phyloP scores from a whole-genome alignment of 2,113 vertebrate species.

The Mus spicilegus region DNA sequence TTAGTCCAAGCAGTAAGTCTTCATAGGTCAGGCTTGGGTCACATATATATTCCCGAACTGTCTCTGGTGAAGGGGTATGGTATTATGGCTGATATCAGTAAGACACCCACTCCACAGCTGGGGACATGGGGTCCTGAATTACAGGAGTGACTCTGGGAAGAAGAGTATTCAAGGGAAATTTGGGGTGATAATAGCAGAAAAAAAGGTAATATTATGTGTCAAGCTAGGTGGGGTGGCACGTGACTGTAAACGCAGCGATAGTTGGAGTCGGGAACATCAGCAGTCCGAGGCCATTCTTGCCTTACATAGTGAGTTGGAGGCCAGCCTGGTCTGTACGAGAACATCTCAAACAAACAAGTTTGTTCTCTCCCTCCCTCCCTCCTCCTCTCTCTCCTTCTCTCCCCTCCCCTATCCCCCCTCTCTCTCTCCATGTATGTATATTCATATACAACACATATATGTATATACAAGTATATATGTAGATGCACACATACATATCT shows the following conservation, averaged over 20 bases:
- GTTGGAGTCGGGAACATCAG: not conserved
- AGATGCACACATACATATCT: not conserved
- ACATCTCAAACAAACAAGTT: not conserved
- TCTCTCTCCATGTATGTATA: not conserved
- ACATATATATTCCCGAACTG: not conserved
- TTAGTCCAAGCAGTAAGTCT: conserved; percentile 20
- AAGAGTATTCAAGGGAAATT: conserved; percentile 20
- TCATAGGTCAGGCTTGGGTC: not conserved
- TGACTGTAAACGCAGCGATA: not conserved
- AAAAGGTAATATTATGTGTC: not conserved
- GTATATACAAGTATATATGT: not conserved
- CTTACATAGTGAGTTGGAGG: not conserved
- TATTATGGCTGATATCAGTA: not conserved
- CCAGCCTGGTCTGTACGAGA: not conserved
- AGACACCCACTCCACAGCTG: not conserved
- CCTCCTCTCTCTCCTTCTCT: not conserved
- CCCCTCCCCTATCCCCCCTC: not conserved
- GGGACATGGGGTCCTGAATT: not conserved
- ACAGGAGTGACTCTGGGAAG: not conserved
- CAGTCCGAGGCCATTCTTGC: not conserved
- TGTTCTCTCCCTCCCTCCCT: not conserved
- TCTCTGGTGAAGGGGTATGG: not conserved
- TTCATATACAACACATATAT: not conserved
- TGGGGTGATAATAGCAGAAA: not conserved
- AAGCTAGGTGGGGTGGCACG: not conserved